Conservation (phyloP, 30 jellyfish, hydroid and myxozoan genomes). For the Clytia hemisphaerica region DNA sequence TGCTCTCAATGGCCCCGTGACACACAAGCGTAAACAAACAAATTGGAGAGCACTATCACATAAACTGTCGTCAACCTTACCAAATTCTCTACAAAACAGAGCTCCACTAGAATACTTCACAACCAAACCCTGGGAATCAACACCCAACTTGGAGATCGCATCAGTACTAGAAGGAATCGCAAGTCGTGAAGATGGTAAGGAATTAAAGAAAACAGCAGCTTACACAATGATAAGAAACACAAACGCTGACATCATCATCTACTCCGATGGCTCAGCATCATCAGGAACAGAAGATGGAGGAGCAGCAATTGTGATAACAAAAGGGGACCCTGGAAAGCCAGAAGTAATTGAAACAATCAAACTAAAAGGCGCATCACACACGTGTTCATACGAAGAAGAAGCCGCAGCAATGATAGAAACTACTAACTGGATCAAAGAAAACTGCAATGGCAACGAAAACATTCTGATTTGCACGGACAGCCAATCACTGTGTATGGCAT, state of each 20-base stretch:
- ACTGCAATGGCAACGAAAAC: not conserved
- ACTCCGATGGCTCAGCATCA: conserved; percentile 36
- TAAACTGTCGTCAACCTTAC: not conserved
- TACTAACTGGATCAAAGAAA: not conserved
- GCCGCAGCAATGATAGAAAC: conserved; percentile 11
- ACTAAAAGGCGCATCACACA: not conserved
- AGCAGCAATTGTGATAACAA: conserved; percentile 23
- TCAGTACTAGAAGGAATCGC: too few species aligned
- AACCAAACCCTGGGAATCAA: conserved; percentile 2
- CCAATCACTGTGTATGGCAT: conserved; percentile 31
- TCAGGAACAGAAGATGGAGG: conserved; percentile 20
- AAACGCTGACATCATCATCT: conserved; percentile 8
- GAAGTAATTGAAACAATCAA: conserved; percentile 6
- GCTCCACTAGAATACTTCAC: not conserved
- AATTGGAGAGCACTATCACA: too few species aligned
- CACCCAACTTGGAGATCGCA: too few species aligned
- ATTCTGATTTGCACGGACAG: conserved; percentile 11
- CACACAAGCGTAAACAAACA: conserved; percentile 5
- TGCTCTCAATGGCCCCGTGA: not conserved
- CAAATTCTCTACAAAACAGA: not conserved
- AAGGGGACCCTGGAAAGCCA: conserved; percentile 27
- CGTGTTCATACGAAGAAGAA: conserved; percentile 25
- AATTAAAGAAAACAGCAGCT: not conserved
- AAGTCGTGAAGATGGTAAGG: too few species aligned
- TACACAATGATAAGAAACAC: not conserved